These are phyloP conservation scores for Phyllopteryx taeniolatus DNA, from an alignment of 2,113 vertebrate species.

Conservation along the genomic window DNA sequence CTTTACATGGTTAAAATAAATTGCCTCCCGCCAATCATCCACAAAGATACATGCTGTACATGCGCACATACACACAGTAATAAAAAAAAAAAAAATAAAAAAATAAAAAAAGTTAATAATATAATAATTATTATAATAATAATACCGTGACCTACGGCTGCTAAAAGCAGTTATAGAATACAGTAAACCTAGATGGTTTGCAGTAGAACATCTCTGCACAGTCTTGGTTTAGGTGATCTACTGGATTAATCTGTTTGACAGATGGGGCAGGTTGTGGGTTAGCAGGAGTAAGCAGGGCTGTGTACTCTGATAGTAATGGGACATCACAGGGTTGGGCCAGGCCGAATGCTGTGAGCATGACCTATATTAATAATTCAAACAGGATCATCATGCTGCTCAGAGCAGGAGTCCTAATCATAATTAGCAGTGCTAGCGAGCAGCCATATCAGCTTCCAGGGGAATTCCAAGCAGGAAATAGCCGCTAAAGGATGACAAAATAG, in stretches of 20 bases:
- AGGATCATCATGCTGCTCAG: slow-evolving; percentile 51
- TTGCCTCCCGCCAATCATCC: too few relatives aligned
- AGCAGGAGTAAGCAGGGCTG: slow-evolving; percentile 34
- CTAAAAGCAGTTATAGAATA: neutral
- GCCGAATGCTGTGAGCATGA: slow-evolving; percentile 65
- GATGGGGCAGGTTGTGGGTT: slow-evolving; percentile 51
- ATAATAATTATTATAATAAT: too few relatives aligned
- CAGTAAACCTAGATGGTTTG: neutral
- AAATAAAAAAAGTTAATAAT: too few relatives aligned
- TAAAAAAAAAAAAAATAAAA: too few relatives aligned
- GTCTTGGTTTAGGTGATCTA: slow-evolving; percentile 34
- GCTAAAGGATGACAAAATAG: neutral
- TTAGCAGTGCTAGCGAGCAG: slow-evolving; percentile 49
- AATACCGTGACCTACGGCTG: too few relatives aligned
- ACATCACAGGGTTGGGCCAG: slow-evolving; percentile 49
- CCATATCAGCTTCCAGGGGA: slow-evolving; percentile 27
- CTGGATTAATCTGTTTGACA: slow-evolving; percentile 59
- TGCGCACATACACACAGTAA: too few relatives aligned
- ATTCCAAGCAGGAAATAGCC: slow-evolving; percentile 14
- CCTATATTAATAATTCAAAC: slow-evolving; percentile 72
- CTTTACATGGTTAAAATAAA: too few relatives aligned
- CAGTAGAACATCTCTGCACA: neutral
- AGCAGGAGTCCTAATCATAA: slow-evolving; percentile 50
- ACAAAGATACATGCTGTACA: too few relatives aligned
- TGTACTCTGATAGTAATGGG: slow-evolving; percentile 43